Conservation (phyloP, 2,113 vertebrate genomes). For the Gnathonemus longibarbis region DNA sequence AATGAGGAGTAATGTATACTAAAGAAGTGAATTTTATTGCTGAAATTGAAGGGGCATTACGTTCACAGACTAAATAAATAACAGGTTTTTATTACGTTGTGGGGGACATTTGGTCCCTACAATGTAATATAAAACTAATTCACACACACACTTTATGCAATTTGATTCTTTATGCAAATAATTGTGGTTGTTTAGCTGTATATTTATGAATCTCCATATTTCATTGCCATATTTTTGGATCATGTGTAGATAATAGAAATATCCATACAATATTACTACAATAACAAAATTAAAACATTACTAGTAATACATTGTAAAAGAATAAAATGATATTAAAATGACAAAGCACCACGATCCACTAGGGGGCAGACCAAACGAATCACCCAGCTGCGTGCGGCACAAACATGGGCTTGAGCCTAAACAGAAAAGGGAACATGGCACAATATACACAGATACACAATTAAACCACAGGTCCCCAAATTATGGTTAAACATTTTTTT, state of each 20-base stretch:
- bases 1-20: background rate
- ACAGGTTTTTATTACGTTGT: background rate
- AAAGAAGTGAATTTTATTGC: background rate
- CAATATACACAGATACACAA: background rate
- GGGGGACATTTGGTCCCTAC: background rate
- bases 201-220: background rate
- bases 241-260: background rate
- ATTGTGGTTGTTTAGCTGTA: background rate
- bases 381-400: background rate
- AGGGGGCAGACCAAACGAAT: background rate
- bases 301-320: background rate
- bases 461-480: background rate
- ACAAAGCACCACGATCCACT: background rate
- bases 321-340: background rate
- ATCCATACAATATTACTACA: background rate
- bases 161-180: background rate
- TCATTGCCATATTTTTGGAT: background rate
- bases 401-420: background rate
- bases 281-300: background rate
- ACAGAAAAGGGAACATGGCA: background rate
- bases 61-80: background rate
- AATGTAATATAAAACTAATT: background rate
- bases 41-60: background rate
- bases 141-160: background rate
- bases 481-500: background rate